Evolutionary conservation across 2,888 invertebrate genomes (phyloP), one percentile per base, ranked within the genome.

Genomic region (Lycophotia porphyrea): DNA sequence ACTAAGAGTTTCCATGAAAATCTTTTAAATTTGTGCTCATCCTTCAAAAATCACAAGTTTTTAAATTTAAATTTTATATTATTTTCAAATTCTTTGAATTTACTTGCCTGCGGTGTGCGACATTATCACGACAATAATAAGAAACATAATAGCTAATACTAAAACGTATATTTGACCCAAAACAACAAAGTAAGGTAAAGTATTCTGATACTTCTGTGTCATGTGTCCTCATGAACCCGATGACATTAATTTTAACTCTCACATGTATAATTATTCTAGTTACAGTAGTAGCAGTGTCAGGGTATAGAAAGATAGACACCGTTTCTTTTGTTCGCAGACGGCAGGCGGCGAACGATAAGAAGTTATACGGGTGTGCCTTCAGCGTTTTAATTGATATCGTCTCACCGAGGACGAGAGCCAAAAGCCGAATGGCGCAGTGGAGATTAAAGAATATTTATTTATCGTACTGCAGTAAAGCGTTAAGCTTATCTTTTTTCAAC

Each of bases 311-410:
- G 63, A 81, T 74, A 83, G 77, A 72, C 69, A 79, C n/a, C 68
- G 68, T 83, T 87, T 84, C 78, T 82, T 86, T 88, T 88, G 84
- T 88, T 82, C 72, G 24, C 31, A 65, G 69, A 75, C 76, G 82
- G 74, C 73, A 81, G 85, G 78, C 76, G 55, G 66, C 73, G 49
- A 66, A 74, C 27, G 87, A 87, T 88, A 89, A 87, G 87, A 80
- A 88, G 85, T 81, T 82, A 85, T 82, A 80, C 85, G 87, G 81
- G 87, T 82, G 82, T 81, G 82, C 78, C 70, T 82, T 80, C 74
- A 77, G 75, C 80, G 82, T 85, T 87, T 87, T 87, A 87, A 88
- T 87, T 87, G 87, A 87, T 82, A 85, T 78, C 73, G 73, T 47
- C 65, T 74, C 71, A 60, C 61, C 34, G 71, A 84, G 68, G 82